These are phyloP conservation scores for Peromyscus polionotus DNA, from an alignment of 2,113 vertebrate genomes.

Conservation along the genomic window DNA sequence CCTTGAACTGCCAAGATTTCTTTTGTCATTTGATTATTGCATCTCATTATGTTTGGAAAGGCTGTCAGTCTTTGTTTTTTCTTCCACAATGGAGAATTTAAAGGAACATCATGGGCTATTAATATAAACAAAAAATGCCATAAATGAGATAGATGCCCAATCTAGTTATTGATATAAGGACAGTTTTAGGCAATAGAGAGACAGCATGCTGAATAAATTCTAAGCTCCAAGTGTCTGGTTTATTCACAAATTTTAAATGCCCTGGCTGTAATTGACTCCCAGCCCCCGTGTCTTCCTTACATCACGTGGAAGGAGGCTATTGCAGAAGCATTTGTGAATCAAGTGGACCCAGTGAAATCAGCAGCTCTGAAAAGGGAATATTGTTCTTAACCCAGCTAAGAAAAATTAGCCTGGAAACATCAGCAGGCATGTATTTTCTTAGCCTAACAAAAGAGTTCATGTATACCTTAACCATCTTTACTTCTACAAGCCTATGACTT, in stretches of 20 bases:
- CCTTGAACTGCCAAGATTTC: not conserved
- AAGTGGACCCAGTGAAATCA: not conserved
- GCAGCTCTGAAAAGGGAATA: not conserved
- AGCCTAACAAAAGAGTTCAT: not conserved
- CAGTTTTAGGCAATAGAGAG: not conserved
- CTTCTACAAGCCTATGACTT: not conserved
- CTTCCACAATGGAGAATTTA: not conserved
- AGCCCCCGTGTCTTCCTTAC: not conserved
- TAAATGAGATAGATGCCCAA: not conserved
- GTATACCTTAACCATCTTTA: no score
- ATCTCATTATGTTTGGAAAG: constrained; percentile 35
- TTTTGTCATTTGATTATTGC: constrained; percentile 42
- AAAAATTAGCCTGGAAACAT: not conserved
- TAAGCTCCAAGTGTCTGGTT: not conserved
- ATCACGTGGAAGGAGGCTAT: not conserved
- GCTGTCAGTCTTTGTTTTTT: not conserved
- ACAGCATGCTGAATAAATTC: not conserved
- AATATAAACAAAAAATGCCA: constrained; percentile 4
- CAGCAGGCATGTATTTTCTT: not conserved
- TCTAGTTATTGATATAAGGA: not conserved
- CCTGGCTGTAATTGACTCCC: not conserved
- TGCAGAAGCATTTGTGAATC: not conserved
- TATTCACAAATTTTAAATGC: not conserved
- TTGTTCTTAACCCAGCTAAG: not conserved
- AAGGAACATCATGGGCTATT: not conserved